Base-by-base conservation (phyloP, 2,113 vertebrate species). In the Hystrix brachyura region DNA sequence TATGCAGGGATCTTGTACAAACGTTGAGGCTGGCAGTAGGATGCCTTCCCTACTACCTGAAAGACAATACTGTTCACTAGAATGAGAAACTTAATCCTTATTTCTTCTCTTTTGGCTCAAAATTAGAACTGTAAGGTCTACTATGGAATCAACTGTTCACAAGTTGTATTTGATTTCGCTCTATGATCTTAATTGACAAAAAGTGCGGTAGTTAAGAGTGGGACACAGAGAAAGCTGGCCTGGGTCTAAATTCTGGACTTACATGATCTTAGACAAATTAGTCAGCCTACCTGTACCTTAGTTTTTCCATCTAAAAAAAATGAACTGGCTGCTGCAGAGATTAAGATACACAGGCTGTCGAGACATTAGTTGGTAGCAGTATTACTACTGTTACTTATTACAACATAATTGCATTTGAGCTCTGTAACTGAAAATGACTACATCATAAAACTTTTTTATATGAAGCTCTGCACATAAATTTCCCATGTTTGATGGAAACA, bases 401-500 rank as follows among this genome's bases (percentile, higher is more conserved):
- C 25, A 74, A 78, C 13, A 64, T 3, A 64, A 55, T 64, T 91
- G 65, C 62, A 90, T 1, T 48, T 78, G 60, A 95, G 79, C 55
- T 17, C 19, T 67, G 15, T 78, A 87, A 43, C 1, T 51, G 29
- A 90, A 90, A 94, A 95, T 18, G 65, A 78, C 69, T 19, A 9
- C 38, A 87, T 72, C 62, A 87, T 84, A 60, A 91, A 90, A 87
- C 64, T 83, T 83, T 93, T 32, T 74, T 48, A 46, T n/a, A 21
- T 76, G 78, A 91, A 95, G 13, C 25, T 93, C 62, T 72, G 34
- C 46, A 85, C 65, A 55, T 29, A 43, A 55, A 84, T 76, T 87
- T 81, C 51, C 67, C 14, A 74, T 32, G 34, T 82, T 81, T 95
- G 57, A 95, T 67, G 64, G 59, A 81, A 94, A 95, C 18, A 53